These are phyloP conservation scores for Drosophila bifasciata DNA, from an alignment of 1,140 invertebrate genomes.

Conservation along the genomic window DNA sequence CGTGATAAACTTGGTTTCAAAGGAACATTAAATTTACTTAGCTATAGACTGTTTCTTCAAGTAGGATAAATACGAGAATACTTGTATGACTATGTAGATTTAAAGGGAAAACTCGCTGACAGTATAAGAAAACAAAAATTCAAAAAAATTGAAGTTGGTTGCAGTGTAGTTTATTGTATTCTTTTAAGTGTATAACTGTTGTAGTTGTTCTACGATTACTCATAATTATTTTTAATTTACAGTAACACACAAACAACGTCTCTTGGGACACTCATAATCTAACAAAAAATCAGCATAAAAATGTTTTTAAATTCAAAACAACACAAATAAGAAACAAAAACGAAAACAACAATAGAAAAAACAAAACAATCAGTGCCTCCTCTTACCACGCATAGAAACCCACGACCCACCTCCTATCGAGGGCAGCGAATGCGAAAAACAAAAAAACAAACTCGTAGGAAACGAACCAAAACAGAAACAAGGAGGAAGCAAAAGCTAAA, in stretches of 20 bases:
- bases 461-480: slow-evolving; percentile 35
- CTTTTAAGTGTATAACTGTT: no score
- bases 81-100: no score
- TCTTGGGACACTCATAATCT: background rate
- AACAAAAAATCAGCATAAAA: slow-evolving; percentile 36
- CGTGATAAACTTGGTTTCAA: background rate
- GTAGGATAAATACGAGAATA: no score
- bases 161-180: no score
- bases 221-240: no score
- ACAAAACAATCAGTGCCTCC: slow-evolving; percentile 17
- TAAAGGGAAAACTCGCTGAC: no score
- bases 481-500: slow-evolving; percentile 29
- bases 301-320: slow-evolving; percentile 13
- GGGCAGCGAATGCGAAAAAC: slow-evolving; percentile 13
- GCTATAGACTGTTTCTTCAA: no score
- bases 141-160: no score
- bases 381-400: slow-evolving; percentile 21
- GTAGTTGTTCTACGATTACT: no score
- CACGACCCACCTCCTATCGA: background rate
- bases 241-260: no score
- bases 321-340: slow-evolving; percentile 45
- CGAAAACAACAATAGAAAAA: slow-evolving; percentile 19
- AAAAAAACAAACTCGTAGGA: slow-evolving; percentile 11
- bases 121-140: no score
- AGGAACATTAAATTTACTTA: no score